Conservation (phyloP, 2,888 invertebrate genomes). For the Serrognathus titanus region DNA sequence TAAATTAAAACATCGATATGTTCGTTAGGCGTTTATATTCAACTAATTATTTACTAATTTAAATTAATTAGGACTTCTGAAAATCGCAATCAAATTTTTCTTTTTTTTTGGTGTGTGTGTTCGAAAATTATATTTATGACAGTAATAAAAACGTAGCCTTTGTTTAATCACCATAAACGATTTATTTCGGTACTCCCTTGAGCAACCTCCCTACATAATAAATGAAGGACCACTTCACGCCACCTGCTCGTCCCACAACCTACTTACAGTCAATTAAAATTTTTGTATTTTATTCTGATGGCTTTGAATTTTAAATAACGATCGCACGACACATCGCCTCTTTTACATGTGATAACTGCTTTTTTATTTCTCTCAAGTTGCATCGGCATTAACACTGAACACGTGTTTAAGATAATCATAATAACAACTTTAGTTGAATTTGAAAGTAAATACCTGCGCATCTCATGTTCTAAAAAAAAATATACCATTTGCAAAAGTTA, state of each 20-base stretch:
- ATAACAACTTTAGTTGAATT: too few relatives aligned
- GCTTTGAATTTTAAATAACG: conserved; percentile 1
- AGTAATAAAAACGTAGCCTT: background rate
- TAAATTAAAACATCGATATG: background rate
- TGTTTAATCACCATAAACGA: conserved; percentile 4
- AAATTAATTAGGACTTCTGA: background rate
- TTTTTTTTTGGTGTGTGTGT: background rate
- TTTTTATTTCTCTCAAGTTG: too few relatives aligned
- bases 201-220: conserved; percentile 1
- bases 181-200: conserved; percentile 1
- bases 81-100: background rate
- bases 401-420: too few relatives aligned
- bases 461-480: too few relatives aligned
- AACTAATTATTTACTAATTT: background rate
- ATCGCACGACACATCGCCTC: background rate
- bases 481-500: too few relatives aligned
- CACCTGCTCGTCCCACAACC: conserved; percentile 2
- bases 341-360: background rate
- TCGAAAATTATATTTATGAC: conserved; percentile 1
- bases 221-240: background rate
- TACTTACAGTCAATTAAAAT: conserved; percentile 3
- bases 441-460: too few relatives aligned
- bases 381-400: too few relatives aligned
- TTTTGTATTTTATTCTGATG: conserved; percentile 4
- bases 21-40: background rate